phyloP scores from a whole-genome alignment of 2,797 vertebrate species.

The Chaenodraco wilsoni region DNA sequence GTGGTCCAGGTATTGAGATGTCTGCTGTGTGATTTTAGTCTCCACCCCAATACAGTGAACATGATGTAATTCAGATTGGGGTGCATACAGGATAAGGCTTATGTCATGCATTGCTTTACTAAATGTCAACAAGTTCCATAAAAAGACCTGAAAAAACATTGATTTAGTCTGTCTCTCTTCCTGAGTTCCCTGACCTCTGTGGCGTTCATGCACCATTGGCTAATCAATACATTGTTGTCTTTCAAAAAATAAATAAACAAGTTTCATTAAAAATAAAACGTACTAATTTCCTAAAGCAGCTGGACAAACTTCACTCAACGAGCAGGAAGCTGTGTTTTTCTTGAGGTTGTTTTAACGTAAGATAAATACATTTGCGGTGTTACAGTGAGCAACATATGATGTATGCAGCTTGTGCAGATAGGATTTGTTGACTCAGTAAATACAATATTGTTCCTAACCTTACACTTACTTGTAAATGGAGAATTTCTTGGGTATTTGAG shows the following conservation, averaged over 20 bases:
- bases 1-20: neutral
- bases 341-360: neutral
- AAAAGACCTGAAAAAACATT: neutral
- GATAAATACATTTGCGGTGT: neutral
- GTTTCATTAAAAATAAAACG: no score
- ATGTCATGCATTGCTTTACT: neutral
- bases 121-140: slow-evolving; percentile 8
- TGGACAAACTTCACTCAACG: neutral
- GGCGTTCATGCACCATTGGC: neutral
- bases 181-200: neutral
- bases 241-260: no score
- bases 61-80: neutral
- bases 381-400: no score
- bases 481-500: no score
- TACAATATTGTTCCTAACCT: neutral
- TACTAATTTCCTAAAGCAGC: neutral
- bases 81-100: neutral
- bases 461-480: neutral
- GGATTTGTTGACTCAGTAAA: slow-evolving; percentile 1
- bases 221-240: no score
- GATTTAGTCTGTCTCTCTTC: neutral
- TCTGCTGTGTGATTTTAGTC: neutral
- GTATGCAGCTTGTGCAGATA: neutral
- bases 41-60: neutral
- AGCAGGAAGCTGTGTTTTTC: neutral